Percentiles rank a stretch among this genome's conserved stretches.
phyloP scores from a whole-genome alignment of 2,797 vertebrate species.

The Notoglanidium macrostoma region DNA sequence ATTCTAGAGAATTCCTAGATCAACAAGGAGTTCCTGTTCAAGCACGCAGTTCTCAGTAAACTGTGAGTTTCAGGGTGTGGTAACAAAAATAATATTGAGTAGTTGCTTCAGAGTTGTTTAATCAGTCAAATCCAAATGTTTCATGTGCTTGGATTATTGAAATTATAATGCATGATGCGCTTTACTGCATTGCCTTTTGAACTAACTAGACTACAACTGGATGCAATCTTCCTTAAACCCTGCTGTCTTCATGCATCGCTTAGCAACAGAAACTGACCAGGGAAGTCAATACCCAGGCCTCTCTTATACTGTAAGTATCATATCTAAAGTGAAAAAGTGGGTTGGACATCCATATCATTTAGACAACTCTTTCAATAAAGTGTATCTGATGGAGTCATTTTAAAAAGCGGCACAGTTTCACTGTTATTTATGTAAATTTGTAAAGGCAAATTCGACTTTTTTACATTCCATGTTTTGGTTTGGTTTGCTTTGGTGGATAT shows the following conservation, averaged over 20 bases:
- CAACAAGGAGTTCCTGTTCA: constrained; percentile 9
- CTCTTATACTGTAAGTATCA: neutral
- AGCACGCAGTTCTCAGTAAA: neutral
- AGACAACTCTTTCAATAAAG: neutral
- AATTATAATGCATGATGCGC: neutral
- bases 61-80: constrained; percentile 2
- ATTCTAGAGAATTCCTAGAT: constrained; percentile 5
- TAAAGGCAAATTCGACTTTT: neutral
- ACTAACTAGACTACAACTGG: neutral
- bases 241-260: neutral
- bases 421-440: neutral
- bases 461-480: neutral
- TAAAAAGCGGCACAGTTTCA: neutral
- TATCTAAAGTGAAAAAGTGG: neutral
- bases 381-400: neutral
- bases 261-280: neutral
- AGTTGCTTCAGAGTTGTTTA: neutral
- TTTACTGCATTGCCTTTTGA: neutral
- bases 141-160: neutral
- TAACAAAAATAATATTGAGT: constrained; percentile 4
- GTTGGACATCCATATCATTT: neutral
- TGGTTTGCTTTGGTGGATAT: neutral
- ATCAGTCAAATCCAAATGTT: neutral
- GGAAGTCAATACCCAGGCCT: neutral
- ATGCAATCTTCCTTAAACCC: neutral